Evolutionary conservation across 2,888 invertebrate species (phyloP), one percentile per base, ranked within the genome.

Genomic region (Entomobrya multifasciata): DNA sequence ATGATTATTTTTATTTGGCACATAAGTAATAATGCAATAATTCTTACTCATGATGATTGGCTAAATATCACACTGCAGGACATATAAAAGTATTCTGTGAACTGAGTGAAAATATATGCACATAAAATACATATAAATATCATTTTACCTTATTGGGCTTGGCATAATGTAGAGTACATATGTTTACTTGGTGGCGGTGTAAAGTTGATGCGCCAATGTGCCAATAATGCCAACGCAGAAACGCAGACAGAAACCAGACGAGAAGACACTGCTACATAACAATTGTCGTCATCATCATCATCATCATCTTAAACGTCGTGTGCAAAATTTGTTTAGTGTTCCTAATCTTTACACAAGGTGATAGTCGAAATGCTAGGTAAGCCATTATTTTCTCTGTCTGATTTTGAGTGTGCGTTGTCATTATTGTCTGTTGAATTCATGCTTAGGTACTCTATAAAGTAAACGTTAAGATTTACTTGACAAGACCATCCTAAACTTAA

Each of bases 111-210:
- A 47, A 70, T 70, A 47, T 70, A 70, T 70, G 70, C 70, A 70
- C 70, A 70, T 70, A 70, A 70, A 70, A 70, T 70, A 70, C 70
- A 47, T 70, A 70, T 70, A 70, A 70, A 47, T 70, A 70, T 47
- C 70, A 25, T 70, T 70, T 70, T 70, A 3, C 70, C 70, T 47
- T 70, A 47, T 70, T 47, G 70, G 47, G 70, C 70, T 70, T 70
- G 47, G 70, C 47, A 15, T 47, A 70, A 49, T 47, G 70, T 57
- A 20, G 6, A 15, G 15, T 30, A 11, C 65, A n/a, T 20, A 47
- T 49, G 27, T 25, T 25, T 70, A 22, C 47, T 15, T 70, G 49
- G 36, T 36, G 36, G 36, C 8, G 36, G 36, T 36, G 36, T 36
- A 36, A 36, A 36, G 5, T 36, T 36, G 36, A 36, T 36, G 36